A percentile compares a stretch with the other conserved stretches of the same genome.
Conservation (phyloP, 2,113 vertebrate species). For the Neodon shergylaensis region DNA sequence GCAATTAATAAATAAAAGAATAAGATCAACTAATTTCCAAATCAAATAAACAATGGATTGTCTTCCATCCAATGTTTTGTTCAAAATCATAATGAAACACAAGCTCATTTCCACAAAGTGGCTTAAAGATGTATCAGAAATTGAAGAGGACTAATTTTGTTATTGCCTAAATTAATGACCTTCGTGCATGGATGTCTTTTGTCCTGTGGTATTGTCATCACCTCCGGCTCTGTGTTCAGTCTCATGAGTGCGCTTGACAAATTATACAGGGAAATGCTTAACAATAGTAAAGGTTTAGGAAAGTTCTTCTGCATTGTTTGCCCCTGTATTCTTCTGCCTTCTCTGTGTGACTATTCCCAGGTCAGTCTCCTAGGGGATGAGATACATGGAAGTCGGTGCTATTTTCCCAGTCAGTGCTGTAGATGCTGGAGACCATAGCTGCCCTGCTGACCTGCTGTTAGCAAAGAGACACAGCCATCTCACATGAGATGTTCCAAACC, state of each 20-base stretch:
- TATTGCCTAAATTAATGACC: neutral
- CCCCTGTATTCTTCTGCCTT: neutral
- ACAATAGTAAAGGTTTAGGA: neutral
- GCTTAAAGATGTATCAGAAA: neutral
- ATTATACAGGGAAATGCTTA: neutral
- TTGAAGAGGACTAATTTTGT: constrained; percentile 24
- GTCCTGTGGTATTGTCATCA: neutral
- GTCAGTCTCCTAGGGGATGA: neutral
- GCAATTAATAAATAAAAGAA: constrained; percentile 25
- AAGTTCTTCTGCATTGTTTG: neutral
- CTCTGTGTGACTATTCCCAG: neutral
- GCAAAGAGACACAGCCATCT: neutral
- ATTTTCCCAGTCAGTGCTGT: neutral
- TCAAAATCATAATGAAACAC: constrained; percentile 18
- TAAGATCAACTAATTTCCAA: neutral
- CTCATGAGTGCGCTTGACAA: neutral
- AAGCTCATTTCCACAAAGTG: constrained; percentile 1
- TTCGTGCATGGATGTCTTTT: neutral
- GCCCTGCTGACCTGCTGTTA: neutral
- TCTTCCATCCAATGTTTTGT: neutral
- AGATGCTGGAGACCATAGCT: neutral
- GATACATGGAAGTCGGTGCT: neutral
- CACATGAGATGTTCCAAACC: neutral
- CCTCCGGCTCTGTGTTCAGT: neutral
- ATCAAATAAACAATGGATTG: constrained; percentile 3